These are phyloP conservation scores for Coenobita brevimanus DNA, from an alignment of 1,140 invertebrate genomes.

Conservation along the genomic window DNA sequence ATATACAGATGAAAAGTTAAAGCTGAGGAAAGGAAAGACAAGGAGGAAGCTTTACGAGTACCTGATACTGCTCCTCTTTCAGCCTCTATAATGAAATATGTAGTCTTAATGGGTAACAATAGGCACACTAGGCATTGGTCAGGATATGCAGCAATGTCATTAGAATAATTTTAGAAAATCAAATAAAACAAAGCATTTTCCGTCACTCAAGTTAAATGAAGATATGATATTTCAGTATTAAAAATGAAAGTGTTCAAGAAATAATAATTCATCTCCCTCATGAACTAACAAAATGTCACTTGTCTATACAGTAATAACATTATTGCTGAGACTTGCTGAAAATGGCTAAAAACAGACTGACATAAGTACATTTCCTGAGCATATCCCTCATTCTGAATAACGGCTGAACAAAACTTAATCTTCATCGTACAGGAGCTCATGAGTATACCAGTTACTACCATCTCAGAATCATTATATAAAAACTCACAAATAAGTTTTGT, in stretches of 20 bases:
- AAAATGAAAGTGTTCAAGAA: too few relatives aligned
- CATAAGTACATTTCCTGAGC: constrained; percentile 1
- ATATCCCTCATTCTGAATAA: background rate
- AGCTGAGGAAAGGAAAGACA: constrained; percentile 60
- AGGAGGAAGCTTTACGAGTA: constrained; percentile 52
- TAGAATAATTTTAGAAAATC: too few relatives aligned
- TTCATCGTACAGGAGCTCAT: background rate
- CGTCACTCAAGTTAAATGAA: too few relatives aligned
- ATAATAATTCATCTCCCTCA: too few relatives aligned
- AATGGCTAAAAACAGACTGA: background rate
- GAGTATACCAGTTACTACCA: background rate
- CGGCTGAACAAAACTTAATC: too few relatives aligned
- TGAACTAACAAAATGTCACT: too few relatives aligned
- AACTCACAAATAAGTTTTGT: background rate
- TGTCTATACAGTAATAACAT: too few relatives aligned
- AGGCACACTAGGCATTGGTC: background rate
- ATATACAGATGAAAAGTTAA: constrained; percentile 61
- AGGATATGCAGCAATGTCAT: too few relatives aligned
- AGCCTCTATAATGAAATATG: background rate
- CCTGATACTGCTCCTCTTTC: constrained; percentile 42
- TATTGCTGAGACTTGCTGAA: background rate
- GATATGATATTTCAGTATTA: too few relatives aligned
- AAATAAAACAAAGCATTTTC: too few relatives aligned
- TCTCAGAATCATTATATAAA: background rate
- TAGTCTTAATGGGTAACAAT: background rate